Evolutionary conservation across 92 coral and sea anemone species (phyloP).

Genomic region (Parazoanthus swiftii): DNA sequence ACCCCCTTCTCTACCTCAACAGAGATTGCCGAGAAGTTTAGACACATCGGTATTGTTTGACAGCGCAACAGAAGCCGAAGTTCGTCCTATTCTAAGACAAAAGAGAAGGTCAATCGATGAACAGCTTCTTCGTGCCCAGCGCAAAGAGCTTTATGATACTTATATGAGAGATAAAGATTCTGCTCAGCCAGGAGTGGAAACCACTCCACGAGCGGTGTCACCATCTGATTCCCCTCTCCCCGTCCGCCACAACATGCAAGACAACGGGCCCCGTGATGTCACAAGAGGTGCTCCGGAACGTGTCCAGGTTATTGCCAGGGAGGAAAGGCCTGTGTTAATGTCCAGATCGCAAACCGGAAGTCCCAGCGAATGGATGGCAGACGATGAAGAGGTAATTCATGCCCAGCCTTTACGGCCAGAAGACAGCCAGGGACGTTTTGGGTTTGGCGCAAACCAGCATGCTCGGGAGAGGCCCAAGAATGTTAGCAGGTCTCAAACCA

Average conservation of each 20-base stretch:
- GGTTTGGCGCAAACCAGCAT: not conserved
- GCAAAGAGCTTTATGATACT: constrained; percentile 9
- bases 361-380: constrained; percentile 15
- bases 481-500: not conserved
- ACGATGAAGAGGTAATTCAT: constrained; percentile 7
- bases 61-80: not conserved
- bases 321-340: constrained; percentile 1
- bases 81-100: not conserved
- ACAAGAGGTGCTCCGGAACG: constrained; percentile 11
- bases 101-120: constrained; percentile 42
- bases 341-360: constrained; percentile 8
- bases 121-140: constrained; percentile 31
- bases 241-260: not conserved
- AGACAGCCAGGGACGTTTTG: constrained; percentile 2
- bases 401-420: not conserved
- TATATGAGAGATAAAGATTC: not conserved
- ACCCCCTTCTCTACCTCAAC: constrained; percentile 57
- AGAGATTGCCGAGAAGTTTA: constrained; percentile 37
- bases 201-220: not conserved
- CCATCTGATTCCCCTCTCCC: constrained; percentile 25
- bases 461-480: not conserved
- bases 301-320: constrained; percentile 19
- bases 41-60: constrained; percentile 12
- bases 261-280: constrained; percentile 11
- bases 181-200: not conserved